A percentile compares a stretch with the other conserved stretches of the same genome.
phyloP scores from a whole-genome alignment of 2,888 invertebrate species.

The Rhabditophanes sp. region DNA sequence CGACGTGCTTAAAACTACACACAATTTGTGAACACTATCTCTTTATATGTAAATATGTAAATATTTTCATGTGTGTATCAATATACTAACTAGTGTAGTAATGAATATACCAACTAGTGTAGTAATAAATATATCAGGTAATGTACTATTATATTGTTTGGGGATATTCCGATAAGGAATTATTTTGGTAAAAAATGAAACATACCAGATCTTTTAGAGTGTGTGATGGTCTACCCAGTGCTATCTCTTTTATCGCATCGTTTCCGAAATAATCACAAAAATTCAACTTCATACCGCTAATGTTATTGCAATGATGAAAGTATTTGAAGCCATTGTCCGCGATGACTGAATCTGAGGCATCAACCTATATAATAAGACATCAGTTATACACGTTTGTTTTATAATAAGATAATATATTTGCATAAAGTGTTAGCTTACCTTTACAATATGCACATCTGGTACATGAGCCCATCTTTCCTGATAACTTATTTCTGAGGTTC shows the following conservation, averaged over 20 bases:
- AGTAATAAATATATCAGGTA: no score
- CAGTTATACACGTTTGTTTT: not conserved
- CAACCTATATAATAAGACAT: no score
- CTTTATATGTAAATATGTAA: no score
- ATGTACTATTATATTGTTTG: no score
- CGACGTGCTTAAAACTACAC: no score
- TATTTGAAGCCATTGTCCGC: constrained; percentile 35
- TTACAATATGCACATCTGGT: constrained; percentile 19
- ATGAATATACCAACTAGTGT: no score
- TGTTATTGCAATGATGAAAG: constrained; percentile 21
- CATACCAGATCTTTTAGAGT: constrained; percentile 26
- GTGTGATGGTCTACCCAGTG: constrained; percentile 20
- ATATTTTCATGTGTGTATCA: no score
- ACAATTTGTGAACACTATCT: no score
- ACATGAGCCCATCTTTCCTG: constrained; percentile 12
- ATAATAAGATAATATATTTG: not conserved
- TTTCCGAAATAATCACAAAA: constrained; percentile 41
- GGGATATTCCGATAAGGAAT: no score
- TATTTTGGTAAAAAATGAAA: constrained; percentile 1
- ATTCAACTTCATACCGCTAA: constrained; percentile 23
- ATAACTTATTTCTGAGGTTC: no score
- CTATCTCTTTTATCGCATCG: constrained; percentile 23
- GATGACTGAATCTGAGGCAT: constrained; percentile 37
- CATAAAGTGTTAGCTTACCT: no score
- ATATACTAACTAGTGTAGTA: no score